Conservation (phyloP, 2,113 vertebrate genomes). For the Oreochromis tanganicae region DNA sequence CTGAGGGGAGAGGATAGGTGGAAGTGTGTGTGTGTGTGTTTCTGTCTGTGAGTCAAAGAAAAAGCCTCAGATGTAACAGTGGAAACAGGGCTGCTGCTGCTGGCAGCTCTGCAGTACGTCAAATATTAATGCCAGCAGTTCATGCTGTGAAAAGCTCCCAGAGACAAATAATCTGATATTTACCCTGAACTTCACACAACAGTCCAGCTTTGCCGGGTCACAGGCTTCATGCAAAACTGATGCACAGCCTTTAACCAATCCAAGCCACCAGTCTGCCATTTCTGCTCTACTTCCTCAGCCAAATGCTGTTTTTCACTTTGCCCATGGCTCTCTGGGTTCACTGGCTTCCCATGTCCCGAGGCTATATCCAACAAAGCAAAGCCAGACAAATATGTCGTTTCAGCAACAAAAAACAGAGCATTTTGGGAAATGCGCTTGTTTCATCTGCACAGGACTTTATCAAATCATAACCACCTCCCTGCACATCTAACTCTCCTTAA, state of each 20-base stretch:
- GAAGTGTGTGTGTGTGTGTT: neutral
- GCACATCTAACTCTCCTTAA: neutral
- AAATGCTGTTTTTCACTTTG: conserved; percentile 13
- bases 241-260: neutral
- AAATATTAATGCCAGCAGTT: conserved; percentile 29
- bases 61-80: neutral
- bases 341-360: neutral
- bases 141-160: neutral
- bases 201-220: neutral
- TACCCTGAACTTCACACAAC: neutral
- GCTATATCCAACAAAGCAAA: neutral
- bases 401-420: neutral
- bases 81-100: neutral
- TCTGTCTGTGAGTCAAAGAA: neutral
- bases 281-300: conserved; percentile 55
- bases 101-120: conserved; percentile 26
- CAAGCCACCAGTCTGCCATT: conserved; percentile 16
- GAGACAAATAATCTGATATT: conserved; percentile 21
- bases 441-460: neutral
- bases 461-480: neutral
- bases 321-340: conserved; percentile 11
- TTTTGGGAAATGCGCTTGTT: neutral
- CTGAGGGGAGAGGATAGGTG: neutral
- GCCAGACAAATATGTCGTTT: neutral
- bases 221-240: neutral